A percentile compares a stretch with the other conserved stretches of the same genome.
These are phyloP conservation scores for Paramormyrops kingsleyae DNA, from an alignment of 2,113 vertebrate genomes.

Conservation along the genomic window DNA sequence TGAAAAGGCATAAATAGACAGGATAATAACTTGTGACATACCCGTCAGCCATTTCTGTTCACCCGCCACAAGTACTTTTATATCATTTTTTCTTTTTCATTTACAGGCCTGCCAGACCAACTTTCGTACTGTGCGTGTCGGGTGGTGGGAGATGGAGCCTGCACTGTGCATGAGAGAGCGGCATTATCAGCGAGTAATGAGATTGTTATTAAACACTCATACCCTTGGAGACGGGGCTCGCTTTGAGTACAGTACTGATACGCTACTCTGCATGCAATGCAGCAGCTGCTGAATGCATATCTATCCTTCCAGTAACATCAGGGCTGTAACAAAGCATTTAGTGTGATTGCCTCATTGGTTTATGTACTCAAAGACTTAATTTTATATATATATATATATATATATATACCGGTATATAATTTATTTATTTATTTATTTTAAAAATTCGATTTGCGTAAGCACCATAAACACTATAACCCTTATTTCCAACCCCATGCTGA, in stretches of 20 bases:
- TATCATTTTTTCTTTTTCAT: constrained; percentile 37
- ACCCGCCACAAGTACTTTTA: constrained; percentile 58
- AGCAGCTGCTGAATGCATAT: background rate
- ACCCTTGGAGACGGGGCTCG: constrained; percentile 47
- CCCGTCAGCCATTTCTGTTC: constrained; percentile 44
- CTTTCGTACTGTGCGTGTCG: constrained; percentile 36
- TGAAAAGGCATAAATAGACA: background rate
- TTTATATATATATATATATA: background rate
- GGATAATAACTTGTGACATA: constrained; percentile 35
- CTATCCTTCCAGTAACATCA: background rate
- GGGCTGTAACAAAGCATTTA: background rate
- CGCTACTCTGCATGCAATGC: constrained; percentile 19
- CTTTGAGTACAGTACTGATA: constrained; percentile 38
- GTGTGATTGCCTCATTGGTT: background rate
- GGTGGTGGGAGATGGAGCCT: constrained; percentile 55
- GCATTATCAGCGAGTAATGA: constrained; percentile 59
- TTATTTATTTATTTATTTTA: too few relatives aligned
- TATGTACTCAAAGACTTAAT: background rate
- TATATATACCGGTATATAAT: too few relatives aligned
- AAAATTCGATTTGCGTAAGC: background rate
- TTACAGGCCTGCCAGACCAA: constrained; percentile 49
- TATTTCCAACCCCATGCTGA: background rate
- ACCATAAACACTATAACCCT: background rate
- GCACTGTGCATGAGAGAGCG: constrained; percentile 57
- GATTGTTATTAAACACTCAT: constrained; percentile 61